Evolutionary conservation across 2,888 invertebrate genomes (phyloP).

Genomic region (Ochropleura plecta): DNA sequence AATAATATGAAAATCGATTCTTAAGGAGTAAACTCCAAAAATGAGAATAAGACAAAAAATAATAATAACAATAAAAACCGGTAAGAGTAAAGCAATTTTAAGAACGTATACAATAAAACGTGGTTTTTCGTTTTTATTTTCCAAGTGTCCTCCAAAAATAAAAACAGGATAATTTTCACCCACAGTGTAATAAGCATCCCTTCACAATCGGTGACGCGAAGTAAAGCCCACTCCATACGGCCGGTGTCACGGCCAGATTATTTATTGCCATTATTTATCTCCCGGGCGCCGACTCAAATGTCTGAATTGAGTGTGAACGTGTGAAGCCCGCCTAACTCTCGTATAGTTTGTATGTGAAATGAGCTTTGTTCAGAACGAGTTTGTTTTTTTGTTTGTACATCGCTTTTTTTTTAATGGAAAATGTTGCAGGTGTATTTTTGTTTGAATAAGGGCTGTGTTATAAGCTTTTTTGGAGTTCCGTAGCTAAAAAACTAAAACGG

Average conservation of each 20-base stretch:
- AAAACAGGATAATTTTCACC: constrained; percentile 7
- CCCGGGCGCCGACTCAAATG: constrained; percentile 66
- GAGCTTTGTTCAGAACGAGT: constrained; percentile 25
- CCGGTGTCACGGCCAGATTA: constrained; percentile 86
- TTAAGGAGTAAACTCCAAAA: no score
- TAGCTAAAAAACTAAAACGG: no score
- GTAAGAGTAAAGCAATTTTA: no score
- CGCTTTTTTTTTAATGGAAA: constrained; percentile 11
- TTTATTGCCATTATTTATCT: constrained; percentile 88
- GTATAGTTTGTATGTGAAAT: constrained; percentile 38
- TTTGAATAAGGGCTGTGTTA: not conserved
- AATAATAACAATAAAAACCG: no score
- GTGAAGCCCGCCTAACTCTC: constrained; percentile 58
- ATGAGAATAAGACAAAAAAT: no score
- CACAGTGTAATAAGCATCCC: constrained; percentile 72
- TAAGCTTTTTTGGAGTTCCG: no score
- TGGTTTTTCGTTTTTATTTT: no score
- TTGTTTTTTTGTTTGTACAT: not conserved
- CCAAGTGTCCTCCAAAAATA: not conserved
- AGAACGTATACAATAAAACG: no score
- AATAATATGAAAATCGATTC: no score
- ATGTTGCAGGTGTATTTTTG: not conserved
- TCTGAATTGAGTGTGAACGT: constrained; percentile 72
- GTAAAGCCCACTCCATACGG: constrained; percentile 86
- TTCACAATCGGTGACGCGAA: constrained; percentile 73